Evolutionary conservation across 2,888 invertebrate genomes (phyloP), one percentile per base, ranked within the genome.

Genomic region (Conchocele bisecta): DNA sequence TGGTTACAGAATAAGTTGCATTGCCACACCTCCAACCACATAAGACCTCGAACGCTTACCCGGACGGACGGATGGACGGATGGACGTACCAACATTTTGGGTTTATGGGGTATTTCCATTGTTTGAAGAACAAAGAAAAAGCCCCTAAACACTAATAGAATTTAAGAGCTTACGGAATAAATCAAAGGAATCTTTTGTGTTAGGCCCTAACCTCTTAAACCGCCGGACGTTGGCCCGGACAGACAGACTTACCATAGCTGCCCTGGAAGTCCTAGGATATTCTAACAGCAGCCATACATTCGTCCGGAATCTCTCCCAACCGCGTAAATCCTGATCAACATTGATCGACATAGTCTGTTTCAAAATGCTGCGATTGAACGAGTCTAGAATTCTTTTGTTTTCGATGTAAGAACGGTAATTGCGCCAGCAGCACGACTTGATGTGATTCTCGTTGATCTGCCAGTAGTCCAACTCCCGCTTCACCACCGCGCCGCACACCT

Each of bases 401-500:
- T 89, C 89, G 69, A 89, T 88, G 84, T 88, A 89, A 2, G 87
- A 86, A 26, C 88, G 78, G 81, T 89, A 90, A 72, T 88, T 88
- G 15, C 87, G 81, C 89, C 89, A 89, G 75, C 90, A 90, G 71
- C 90, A 90, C 1, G 89, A 86, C 64, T 89, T 87, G 51, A 90
- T 89, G 65, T 84, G 84, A 48, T 79, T 80, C 81, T 89, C 89
- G 59, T 86, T 84, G 33, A 90, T 87, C 70, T 89, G 88, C 90
- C 90, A 90, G 75, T 86, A 90, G 64, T 89, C 89, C 58, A 90
- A 74, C 65, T 90, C 90, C 31, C 90, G 76, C 72, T 89, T 89
- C 24, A 90, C 89, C 33, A 90, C 91, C 15, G 90, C 89, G 1
- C 90, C 90, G 60, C 91, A 91, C 15, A 91, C 89, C 75, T 89